Base-by-base conservation (phyloP, 2,888 invertebrate genomes). In the Drosophila pegasa region DNA sequence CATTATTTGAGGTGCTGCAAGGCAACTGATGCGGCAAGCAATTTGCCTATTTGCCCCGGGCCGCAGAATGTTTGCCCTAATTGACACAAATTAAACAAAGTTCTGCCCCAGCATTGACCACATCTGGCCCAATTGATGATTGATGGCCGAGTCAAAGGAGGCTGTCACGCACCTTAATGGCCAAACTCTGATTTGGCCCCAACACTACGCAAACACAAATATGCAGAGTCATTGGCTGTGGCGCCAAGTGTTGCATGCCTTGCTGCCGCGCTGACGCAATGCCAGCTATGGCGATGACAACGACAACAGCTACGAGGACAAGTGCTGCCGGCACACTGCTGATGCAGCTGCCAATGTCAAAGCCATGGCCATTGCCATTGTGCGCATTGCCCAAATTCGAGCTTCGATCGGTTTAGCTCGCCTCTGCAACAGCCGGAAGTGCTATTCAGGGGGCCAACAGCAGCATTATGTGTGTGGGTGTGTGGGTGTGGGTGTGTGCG, bases 1-100 rank as follows among this genome's bases (percentile, higher is more conserved):
- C 71, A 71, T 60, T 62, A 54, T 16, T 75, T 63, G 54, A 43
- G 50, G 48, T 40, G 35, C 12, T 47, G 29, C 54, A 18, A 43
- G 52, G 18, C 16, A 47, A 35, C 57, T 47, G 77, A 56, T 68
- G 66, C 57, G 74, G 69, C 63, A 60, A 47, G 47, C 70, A 65
- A 77, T 74, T 71, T 77, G 55, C 76, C 75, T 81, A 72, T 67
- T 64, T 70, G 58, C 35, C 43, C 47, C 31, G 31, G 31, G 20
- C 43, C 45, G 31, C 75, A 67, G 37, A 78, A 61, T 59, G 75
- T 85, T 78, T 70, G 69, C 61, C 50, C 71, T 82, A 88, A 84
- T 86, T 86, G 86, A 75, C 71, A 79, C 56, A 79, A 84, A 84
- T 84, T 79, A 79, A 70, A 68, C 51, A 69, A 79, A 64, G 56